phyloP scores from a whole-genome alignment of 2,113 vertebrate genomes.

The Pseudolaguvia tuberculata region DNA sequence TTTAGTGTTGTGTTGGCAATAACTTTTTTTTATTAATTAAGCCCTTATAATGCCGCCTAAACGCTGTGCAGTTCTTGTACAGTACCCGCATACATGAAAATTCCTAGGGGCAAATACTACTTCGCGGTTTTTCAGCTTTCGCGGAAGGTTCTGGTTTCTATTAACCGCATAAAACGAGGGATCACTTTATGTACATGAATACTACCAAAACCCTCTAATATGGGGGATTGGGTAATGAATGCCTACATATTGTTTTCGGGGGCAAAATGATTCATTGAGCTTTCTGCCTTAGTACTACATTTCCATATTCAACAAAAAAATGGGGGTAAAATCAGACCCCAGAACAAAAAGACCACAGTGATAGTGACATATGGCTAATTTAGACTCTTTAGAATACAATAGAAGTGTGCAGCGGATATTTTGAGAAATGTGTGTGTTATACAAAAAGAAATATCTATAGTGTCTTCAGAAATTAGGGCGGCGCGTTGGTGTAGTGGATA shows the following conservation, averaged over 20 bases:
- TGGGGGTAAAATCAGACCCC: not conserved
- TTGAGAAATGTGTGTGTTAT: not conserved
- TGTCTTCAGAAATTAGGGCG: not conserved
- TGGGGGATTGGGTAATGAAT: conserved; percentile 56
- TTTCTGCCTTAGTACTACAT: conserved; percentile 28
- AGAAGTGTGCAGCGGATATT: not conserved
- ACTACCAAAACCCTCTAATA: conserved; percentile 50
- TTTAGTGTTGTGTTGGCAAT: too few species aligned
- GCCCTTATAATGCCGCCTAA: too few species aligned
- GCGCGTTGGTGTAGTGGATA: too few species aligned
- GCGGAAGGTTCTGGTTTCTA: too few species aligned
- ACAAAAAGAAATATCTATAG: not conserved
- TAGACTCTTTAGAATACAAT: not conserved
- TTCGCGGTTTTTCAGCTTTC: too few species aligned
- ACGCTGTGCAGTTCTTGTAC: too few species aligned
- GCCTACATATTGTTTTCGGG: conserved; percentile 48
- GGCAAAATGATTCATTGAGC: conserved; percentile 51
- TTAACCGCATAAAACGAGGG: too few species aligned
- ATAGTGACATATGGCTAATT: not conserved
- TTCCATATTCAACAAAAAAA: conserved; percentile 35
- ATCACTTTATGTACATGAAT: conserved; percentile 33
- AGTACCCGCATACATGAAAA: too few species aligned
- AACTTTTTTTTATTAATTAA: too few species aligned
- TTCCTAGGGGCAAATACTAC: too few species aligned
- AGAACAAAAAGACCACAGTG: not conserved